A percentile compares a stretch with the other conserved stretches of the same genome.
Conservation (phyloP, 2,797 vertebrate genomes). For the Epinephelus awoara region DNA sequence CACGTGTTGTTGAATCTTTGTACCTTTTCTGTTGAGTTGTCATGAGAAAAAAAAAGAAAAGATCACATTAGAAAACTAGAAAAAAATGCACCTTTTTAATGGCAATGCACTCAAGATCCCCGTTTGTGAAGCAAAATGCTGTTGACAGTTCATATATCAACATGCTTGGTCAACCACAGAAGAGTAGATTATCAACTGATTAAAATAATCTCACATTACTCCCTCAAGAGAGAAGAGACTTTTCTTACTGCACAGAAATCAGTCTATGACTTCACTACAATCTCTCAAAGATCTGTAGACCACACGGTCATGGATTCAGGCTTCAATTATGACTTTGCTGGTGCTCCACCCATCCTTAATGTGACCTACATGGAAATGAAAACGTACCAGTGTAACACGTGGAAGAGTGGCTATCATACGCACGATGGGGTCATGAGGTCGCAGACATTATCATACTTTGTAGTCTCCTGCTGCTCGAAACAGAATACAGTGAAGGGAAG, state of each 20-base stretch:
- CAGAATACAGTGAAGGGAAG: not conserved
- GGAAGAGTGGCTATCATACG: too few relatives aligned
- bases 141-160: not conserved
- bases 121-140: not conserved
- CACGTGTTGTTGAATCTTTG: too few relatives aligned
- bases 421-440: too few relatives aligned
- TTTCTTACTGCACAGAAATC: not conserved
- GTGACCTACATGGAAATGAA: not conserved
- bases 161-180: slow-evolving; percentile 9
- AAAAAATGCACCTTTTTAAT: not conserved
- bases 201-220: slow-evolving; percentile 1
- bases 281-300: slow-evolving; percentile 17
- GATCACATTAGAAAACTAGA: too few relatives aligned
- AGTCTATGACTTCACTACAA: not conserved
- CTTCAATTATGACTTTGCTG: not conserved
- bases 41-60: too few relatives aligned
- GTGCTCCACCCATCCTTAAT: not conserved
- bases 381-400: not conserved
- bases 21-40: too few relatives aligned
- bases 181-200: not conserved
- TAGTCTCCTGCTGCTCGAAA: not conserved
- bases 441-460: not conserved
- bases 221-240: not conserved
- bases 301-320: not conserved
- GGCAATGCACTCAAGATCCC: not conserved